Evolutionary conservation across 2,113 vertebrate genomes (phyloP).

Genomic region (Burhinus oedicnemus): DNA sequence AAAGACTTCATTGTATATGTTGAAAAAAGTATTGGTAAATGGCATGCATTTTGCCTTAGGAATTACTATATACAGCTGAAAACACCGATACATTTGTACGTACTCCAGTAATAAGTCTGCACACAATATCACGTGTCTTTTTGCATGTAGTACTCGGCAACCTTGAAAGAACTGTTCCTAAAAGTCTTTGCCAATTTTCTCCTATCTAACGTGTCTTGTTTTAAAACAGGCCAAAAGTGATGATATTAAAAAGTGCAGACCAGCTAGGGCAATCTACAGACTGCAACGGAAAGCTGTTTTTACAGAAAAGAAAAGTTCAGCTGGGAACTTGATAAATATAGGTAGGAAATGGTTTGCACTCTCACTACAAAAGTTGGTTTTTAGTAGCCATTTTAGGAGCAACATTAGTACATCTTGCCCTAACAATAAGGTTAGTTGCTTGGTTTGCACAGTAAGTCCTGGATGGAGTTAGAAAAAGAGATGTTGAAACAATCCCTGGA

Average conservation of each 20-base stretch:
- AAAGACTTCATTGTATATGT: background rate
- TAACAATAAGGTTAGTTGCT: background rate
- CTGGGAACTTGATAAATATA: background rate
- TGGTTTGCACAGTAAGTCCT: background rate
- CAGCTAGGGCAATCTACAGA: background rate
- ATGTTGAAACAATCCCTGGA: background rate
- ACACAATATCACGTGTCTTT: accelerated
- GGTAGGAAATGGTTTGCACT: background rate
- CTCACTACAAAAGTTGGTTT: background rate
- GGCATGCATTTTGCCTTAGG: background rate
- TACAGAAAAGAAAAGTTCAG: background rate
- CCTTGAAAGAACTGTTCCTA: background rate
- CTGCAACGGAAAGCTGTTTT: background rate
- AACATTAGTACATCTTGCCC: background rate
- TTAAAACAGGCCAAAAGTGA: background rate
- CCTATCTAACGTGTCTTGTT: background rate
- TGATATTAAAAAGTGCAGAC: background rate
- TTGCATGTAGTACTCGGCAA: accelerated
- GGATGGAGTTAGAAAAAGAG: background rate
- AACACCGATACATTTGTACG: background rate
- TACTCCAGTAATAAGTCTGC: background rate
- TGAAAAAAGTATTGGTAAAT: background rate
- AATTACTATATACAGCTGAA: background rate
- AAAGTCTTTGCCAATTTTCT: background rate
- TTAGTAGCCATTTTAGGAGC: background rate